Evolutionary conservation across 1,140 invertebrate genomes (phyloP).

Genomic region (Phortica variegata): DNA sequence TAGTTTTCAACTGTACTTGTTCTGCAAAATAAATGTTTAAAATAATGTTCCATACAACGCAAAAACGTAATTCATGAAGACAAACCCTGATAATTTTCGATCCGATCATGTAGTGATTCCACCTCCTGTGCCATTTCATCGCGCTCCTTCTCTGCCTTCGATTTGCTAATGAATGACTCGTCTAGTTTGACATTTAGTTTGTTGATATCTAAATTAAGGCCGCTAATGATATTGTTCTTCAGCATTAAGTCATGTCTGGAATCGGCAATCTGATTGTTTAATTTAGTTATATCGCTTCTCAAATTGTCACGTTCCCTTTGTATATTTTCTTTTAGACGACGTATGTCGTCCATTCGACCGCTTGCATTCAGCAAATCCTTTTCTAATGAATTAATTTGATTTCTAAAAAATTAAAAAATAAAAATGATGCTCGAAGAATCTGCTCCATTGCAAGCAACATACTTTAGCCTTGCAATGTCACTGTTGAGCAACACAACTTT

Average conservation of each 20-base stretch:
- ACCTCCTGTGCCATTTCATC: constrained; percentile 45
- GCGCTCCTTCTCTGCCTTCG: constrained; percentile 35
- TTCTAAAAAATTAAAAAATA: constrained; percentile 10
- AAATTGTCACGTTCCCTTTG: constrained; percentile 34
- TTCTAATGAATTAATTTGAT: constrained; percentile 32
- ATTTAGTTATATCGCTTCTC: constrained; percentile 34
- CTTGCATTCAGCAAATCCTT: constrained; percentile 35
- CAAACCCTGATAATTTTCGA: constrained; percentile 37
- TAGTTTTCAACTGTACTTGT: constrained; percentile 35
- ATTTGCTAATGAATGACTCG: constrained; percentile 30
- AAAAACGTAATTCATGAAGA: background rate
- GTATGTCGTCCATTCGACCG: constrained; percentile 30
- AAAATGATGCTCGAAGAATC: too few relatives aligned
- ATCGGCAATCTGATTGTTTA: constrained; percentile 37
- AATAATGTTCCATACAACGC: background rate
- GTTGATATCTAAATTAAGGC: constrained; percentile 34
- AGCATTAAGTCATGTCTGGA: constrained; percentile 34
- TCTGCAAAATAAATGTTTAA: constrained; percentile 17
- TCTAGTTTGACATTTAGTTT: constrained; percentile 38
- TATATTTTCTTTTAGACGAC: constrained; percentile 30
- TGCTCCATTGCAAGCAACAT: background rate
- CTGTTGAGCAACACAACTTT: constrained; percentile 24
- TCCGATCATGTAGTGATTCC: constrained; percentile 32
- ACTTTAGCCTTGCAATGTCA: background rate
- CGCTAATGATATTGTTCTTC: constrained; percentile 31